Evolutionary conservation across 2,888 invertebrate genomes (phyloP), one percentile per base, ranked within the genome.

Genomic region (Metalampra italica): DNA sequence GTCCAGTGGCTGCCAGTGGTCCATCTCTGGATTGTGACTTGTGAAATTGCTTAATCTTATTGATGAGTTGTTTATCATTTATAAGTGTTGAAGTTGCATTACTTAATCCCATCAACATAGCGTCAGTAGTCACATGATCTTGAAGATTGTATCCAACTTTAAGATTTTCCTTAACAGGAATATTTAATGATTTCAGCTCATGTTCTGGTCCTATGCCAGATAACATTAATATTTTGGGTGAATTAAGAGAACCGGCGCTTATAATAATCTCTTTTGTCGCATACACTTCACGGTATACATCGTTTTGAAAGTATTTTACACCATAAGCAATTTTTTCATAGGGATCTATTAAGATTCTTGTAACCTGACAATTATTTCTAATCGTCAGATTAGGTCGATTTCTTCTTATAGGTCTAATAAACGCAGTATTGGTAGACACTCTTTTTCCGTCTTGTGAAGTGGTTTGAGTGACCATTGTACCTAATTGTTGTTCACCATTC

Each of bases 101-200:
- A 0, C 80, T 78, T 11, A 93, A 74, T 1, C 80, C 79, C 65
- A 92, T 87, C 1, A 92, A 64, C 50, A 92, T 85, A 14, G 82
- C 83, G 54, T 82, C 74, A 37, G 67, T 92, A 57, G 82, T 92
- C 0, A 92, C 86, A 66, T 95, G 95, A 66, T 95, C 93, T 61
- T 94, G 94, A n/a, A 95, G 78, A 70, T 95, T 95, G 57, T 88
- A 82, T 0, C 95, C 95, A 0, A 95, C 94, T 22, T 92, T 91
- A 36, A 94, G 78, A 73, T 94, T 86, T 54, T 91, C 84, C 0
- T 93, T 71, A 0, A 93, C 82, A 39, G 78, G 70, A 49, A 92
- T 92, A 5, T 85, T 78, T 12, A 90, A 59, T 9, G 66, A 46
- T 49, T 78, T 49, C 0, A 93, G 66, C 45, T 91, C 83, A n/a